These are phyloP conservation scores for Bufo bufo DNA, from an alignment of 2,113 vertebrate species.

Conservation along the genomic window DNA sequence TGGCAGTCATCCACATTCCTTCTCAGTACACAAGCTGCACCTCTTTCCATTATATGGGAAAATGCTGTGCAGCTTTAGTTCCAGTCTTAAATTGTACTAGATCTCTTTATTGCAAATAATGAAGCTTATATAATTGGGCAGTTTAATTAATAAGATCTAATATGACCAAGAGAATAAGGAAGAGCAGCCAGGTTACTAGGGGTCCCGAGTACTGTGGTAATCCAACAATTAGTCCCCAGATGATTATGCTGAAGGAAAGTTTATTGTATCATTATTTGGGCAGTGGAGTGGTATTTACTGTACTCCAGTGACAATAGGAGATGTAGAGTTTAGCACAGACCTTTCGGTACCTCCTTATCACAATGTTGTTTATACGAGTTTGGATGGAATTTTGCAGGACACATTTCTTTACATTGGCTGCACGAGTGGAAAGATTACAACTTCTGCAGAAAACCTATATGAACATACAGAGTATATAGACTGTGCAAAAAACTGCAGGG, in stretches of 20 bases:
- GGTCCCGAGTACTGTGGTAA: background rate
- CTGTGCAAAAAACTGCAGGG: background rate
- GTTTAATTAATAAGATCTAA: background rate
- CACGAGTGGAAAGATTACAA: background rate
- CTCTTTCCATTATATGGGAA: conserved; percentile 58
- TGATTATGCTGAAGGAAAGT: background rate
- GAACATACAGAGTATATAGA: background rate
- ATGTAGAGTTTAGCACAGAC: background rate
- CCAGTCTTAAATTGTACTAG: conserved; percentile 19
- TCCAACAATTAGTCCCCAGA: background rate
- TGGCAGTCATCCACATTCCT: conserved; percentile 68
- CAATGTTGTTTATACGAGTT: background rate
- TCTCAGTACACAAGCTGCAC: conserved; percentile 61
- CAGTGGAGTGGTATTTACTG: background rate
- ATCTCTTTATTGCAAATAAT: conserved; percentile 14
- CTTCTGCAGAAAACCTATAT: background rate
- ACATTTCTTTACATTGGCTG: background rate
- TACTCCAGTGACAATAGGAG: background rate
- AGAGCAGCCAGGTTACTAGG: background rate
- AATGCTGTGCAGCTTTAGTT: conserved; percentile 22
- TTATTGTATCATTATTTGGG: background rate
- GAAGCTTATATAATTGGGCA: background rate
- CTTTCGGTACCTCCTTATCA: background rate
- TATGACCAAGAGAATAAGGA: background rate
- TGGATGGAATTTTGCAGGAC: background rate